These are phyloP conservation scores for Congeria kusceri DNA, from an alignment of 2,888 invertebrate genomes.

Conservation along the genomic window DNA sequence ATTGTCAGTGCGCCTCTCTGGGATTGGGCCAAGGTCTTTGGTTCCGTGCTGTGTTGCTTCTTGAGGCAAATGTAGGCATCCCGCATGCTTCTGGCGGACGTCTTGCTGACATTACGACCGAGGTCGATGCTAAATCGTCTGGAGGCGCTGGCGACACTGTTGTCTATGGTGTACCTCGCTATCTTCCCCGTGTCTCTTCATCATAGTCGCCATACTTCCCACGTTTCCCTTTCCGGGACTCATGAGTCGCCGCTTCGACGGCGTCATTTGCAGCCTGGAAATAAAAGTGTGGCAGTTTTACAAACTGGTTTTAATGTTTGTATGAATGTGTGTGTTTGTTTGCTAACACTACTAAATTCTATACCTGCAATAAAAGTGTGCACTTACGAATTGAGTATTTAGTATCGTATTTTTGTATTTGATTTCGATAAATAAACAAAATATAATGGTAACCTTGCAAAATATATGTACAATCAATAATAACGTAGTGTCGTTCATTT, in stretches of 20 bases:
- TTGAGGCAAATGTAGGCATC: conserved; percentile 22
- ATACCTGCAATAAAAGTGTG: too few species aligned
- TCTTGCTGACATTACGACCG: not conserved
- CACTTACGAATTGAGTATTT: too few species aligned
- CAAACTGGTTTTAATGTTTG: too few species aligned
- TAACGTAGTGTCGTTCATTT: too few species aligned
- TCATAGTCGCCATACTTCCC: conserved; percentile 22
- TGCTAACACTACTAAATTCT: too few species aligned
- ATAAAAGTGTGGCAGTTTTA: too few species aligned
- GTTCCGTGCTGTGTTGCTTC: not conserved
- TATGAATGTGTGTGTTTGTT: too few species aligned
- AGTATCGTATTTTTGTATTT: too few species aligned
- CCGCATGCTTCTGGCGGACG: conserved; percentile 22
- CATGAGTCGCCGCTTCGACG: not conserved
- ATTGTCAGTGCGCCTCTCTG: conserved; percentile 13
- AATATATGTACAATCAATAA: too few species aligned
- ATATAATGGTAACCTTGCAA: too few species aligned
- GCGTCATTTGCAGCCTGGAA: conserved; percentile 17
- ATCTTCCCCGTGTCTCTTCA: conserved; percentile 28
- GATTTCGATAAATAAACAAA: too few species aligned
- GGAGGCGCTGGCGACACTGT: not conserved
- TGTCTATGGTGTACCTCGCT: conserved; percentile 12
- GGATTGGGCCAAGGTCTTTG: not conserved
- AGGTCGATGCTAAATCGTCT: not conserved
- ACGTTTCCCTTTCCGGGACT: conserved; percentile 20